These are phyloP conservation scores for Cheirogaleus major DNA, from an alignment of 2,797 vertebrate species.

Conservation along the genomic window DNA sequence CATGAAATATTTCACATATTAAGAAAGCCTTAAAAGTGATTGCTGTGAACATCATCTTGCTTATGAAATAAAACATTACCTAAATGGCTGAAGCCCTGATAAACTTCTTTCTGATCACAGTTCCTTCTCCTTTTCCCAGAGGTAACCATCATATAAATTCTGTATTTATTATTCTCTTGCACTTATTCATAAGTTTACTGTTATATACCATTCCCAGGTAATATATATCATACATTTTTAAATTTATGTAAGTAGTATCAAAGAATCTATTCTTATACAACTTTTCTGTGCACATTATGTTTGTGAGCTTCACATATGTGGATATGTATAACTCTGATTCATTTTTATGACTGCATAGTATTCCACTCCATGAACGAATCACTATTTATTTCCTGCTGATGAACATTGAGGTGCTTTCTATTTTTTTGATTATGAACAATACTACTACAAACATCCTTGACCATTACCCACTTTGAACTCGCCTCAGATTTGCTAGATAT, in stretches of 20 bases:
- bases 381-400: background rate
- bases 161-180: too few relatives aligned
- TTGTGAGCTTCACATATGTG: too few relatives aligned
- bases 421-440: background rate
- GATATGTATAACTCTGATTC: background rate
- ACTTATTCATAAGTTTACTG: too few relatives aligned
- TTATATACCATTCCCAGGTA: too few relatives aligned
- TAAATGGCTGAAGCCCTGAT: background rate
- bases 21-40: background rate
- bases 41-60: background rate
- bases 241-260: too few relatives aligned
- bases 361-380: background rate
- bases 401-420: background rate
- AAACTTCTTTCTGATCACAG: too few relatives aligned
- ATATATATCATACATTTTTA: too few relatives aligned
- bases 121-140: too few relatives aligned
- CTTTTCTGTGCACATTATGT: too few relatives aligned
- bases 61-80: background rate
- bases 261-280: too few relatives aligned
- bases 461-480: background rate
- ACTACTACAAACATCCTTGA: background rate
- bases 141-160: too few relatives aligned
- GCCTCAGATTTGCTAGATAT: background rate
- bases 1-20: background rate
- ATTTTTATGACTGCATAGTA: background rate